Percentiles rank a stretch among this genome's conserved stretches.
These are phyloP conservation scores for Channallabes apus DNA, from an alignment of 2,797 vertebrate genomes.

Conservation along the genomic window DNA sequence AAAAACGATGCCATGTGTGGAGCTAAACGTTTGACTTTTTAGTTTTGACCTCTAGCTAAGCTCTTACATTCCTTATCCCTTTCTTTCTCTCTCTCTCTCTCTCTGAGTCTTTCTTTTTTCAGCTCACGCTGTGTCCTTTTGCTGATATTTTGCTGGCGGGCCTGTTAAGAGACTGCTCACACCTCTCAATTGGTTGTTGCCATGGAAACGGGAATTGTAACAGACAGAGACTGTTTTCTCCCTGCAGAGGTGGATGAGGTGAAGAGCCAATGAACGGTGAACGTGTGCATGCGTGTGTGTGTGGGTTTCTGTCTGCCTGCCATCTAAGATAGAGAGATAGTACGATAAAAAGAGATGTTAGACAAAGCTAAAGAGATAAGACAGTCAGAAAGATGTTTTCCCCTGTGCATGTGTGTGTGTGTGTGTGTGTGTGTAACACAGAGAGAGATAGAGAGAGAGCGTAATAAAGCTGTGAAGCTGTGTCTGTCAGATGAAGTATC, in stretches of 20 bases:
- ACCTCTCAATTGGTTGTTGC: slow-evolving; percentile 55
- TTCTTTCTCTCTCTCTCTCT: slow-evolving; percentile 26
- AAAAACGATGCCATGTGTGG: background rate
- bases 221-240: slow-evolving; percentile 54
- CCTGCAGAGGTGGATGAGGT: slow-evolving; percentile 55
- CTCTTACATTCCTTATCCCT: slow-evolving; percentile 1
- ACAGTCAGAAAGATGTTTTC: background rate
- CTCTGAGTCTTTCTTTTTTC: background rate
- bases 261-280: slow-evolving; percentile 41
- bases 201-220: slow-evolving; percentile 56
- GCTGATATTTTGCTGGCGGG: slow-evolving; percentile 49
- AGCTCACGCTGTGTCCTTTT: slow-evolving; percentile 22
- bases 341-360: slow-evolving; percentile 6
- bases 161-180: slow-evolving; percentile 48
- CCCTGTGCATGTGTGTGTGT: background rate
- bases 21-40: slow-evolving; percentile 2
- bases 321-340: slow-evolving; percentile 5
- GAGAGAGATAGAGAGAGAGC: background rate
- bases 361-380: slow-evolving; percentile 22
- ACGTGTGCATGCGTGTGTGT: slow-evolving; percentile 33
- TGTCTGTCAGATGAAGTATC: slow-evolving; percentile 46
- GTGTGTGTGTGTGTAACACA: background rate
- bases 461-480: slow-evolving; percentile 49
- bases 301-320: slow-evolving; percentile 21
- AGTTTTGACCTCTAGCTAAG: slow-evolving; percentile 21